Conservation (phyloP, 2,888 invertebrate genomes). For the Erebia ligea region DNA sequence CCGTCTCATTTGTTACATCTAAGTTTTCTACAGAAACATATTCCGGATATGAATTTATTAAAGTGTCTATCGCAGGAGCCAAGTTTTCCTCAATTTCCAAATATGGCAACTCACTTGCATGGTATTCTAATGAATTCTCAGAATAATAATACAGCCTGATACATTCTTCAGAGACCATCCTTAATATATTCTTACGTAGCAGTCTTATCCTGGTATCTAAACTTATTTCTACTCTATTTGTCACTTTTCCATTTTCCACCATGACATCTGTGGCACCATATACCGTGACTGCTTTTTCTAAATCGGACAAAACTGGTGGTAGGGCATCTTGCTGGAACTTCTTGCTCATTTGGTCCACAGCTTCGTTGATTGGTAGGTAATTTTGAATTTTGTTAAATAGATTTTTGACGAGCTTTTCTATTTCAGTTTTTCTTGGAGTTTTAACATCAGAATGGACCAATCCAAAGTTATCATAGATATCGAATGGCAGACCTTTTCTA, state of each 20-base stretch:
- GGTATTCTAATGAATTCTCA: conserved; percentile 94
- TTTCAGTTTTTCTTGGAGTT: conserved; percentile 70
- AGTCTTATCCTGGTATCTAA: conserved; percentile 86
- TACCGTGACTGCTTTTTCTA: conserved; percentile 88
- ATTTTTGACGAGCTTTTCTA: conserved; percentile 78
- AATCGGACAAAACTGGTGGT: conserved; percentile 89
- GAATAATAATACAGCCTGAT: conserved; percentile 90
- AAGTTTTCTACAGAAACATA: conserved; percentile 89
- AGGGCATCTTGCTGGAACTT: conserved; percentile 93
- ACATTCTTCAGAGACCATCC: conserved; percentile 85
- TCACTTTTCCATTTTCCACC: conserved; percentile 84
- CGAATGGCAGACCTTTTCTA: conserved; percentile 90
- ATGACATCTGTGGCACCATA: conserved; percentile 88
- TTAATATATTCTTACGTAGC: conserved; percentile 80
- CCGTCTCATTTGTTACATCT: conserved; percentile 84
- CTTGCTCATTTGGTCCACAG: conserved; percentile 94
- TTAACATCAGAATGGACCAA: conserved; percentile 83
- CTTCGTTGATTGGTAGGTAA: conserved; percentile 88
- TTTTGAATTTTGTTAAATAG: conserved; percentile 84
- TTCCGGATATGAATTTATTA: conserved; percentile 90
- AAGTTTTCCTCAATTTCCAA: conserved; percentile 88
- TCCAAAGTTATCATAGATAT: conserved; percentile 90
- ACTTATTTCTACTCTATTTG: conserved; percentile 86
- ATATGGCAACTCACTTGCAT: conserved; percentile 87
- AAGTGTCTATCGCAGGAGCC: conserved; percentile 87